phyloP scores from a whole-genome alignment of 2,888 invertebrate species.

The Drosophila prolongata region DNA sequence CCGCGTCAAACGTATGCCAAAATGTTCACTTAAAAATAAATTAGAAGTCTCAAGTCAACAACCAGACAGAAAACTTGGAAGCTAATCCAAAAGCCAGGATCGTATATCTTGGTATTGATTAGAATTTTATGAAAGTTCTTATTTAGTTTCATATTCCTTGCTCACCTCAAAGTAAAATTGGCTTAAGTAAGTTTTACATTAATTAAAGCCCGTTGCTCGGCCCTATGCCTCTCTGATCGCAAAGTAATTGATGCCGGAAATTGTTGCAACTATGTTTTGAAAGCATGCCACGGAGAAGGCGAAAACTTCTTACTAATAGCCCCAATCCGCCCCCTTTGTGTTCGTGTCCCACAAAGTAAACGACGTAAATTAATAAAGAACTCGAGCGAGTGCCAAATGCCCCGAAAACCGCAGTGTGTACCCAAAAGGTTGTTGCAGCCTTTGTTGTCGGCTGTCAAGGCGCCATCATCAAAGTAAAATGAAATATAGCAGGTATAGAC shows the following conservation, averaged over 20 bases:
- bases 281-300: neutral
- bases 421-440: neutral
- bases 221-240: neutral
- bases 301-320: neutral
- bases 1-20: neutral
- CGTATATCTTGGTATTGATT: neutral
- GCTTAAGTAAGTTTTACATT: neutral
- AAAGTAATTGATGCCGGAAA: slow-evolving; percentile 1
- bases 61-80: neutral
- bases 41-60: neutral
- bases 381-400: slow-evolving; percentile 1
- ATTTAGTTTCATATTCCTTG: neutral
- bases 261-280: neutral
- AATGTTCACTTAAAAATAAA: neutral
- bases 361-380: slow-evolving; percentile 4
- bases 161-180: neutral
- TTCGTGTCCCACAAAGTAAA: neutral
- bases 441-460: slow-evolving; percentile 1
- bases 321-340: neutral
- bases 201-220: neutral
- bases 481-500: no score
- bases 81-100: neutral
- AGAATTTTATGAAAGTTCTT: neutral
- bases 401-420: slow-evolving; percentile 4
- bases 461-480: slow-evolving; percentile 1